A percentile compares a stretch with the other conserved stretches of the same genome.
Evolutionary conservation across 2,888 invertebrate genomes (phyloP).

Genomic region (Dendrolimus houi): DNA sequence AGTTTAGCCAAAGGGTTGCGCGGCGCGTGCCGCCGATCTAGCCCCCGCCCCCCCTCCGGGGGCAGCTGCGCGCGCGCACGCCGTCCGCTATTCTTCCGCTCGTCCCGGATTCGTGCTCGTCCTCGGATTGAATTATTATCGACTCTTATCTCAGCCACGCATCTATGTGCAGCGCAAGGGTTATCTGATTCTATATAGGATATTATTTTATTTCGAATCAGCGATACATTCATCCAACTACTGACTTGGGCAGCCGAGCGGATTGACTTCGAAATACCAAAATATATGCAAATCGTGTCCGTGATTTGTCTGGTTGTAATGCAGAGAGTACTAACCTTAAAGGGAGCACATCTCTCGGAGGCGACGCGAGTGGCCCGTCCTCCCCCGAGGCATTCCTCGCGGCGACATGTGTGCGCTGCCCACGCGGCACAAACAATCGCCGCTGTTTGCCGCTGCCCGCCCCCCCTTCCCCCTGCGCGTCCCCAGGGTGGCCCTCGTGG

Average conservation of each 20-base stretch:
- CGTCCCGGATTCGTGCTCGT: slow-evolving; percentile 35
- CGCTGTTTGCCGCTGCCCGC: slow-evolving; percentile 1
- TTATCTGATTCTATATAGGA: too few relatives aligned
- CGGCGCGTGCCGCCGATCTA: slow-evolving; percentile 28
- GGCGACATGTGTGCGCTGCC: slow-evolving; percentile 4
- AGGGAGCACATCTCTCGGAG: too few relatives aligned
- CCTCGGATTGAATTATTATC: neutral
- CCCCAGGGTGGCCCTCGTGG: slow-evolving; percentile 8
- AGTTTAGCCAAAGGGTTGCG: slow-evolving; percentile 48
- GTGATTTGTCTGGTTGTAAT: too few relatives aligned
- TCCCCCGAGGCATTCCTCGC: neutral
- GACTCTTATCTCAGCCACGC: too few relatives aligned
- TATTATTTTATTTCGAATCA: too few relatives aligned
- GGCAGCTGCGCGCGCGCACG: slow-evolving; percentile 14
- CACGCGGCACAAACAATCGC: slow-evolving; percentile 14
- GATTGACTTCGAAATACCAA: too few relatives aligned
- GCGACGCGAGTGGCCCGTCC: neutral
- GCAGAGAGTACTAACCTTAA: too few relatives aligned
- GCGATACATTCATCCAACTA: too few relatives aligned
- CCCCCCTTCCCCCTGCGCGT: slow-evolving; percentile 2
- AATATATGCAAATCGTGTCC: too few relatives aligned
- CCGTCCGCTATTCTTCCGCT: slow-evolving; percentile 23
- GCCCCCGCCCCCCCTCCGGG: slow-evolving; percentile 7
- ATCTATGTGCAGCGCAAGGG: too few relatives aligned
- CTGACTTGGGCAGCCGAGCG: too few relatives aligned